Evolutionary conservation across 64 coral and sea anemone genomes (phyloP), one percentile per base, ranked within the genome.

Genomic region (Actinia equina): DNA sequence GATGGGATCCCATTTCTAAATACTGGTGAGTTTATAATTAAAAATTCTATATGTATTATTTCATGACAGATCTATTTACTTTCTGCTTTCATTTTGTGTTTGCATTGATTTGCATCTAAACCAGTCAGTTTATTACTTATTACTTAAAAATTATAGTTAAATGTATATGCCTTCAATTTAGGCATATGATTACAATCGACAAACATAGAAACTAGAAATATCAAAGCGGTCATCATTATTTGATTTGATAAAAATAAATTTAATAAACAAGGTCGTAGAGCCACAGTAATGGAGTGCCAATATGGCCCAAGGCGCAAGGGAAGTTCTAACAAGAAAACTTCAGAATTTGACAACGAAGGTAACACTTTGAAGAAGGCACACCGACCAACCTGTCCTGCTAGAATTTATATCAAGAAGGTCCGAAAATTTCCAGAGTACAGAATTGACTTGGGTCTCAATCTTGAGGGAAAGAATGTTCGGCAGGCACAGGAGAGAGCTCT

Each of bases 211-310:
- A 17, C 6, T 63, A 15, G 18, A 63, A 63, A 37, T 60, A 60
- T 49, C 4, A 6, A 8, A 49, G 4, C 11, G 6, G 11, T 57
- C 11, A 11, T 57, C 10, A 65, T n/a, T 20, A 5, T 65, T 65
- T 23, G 4, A 65, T 65, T 65, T 65, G 20, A 65, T 65, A 65
- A 65, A 18, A 60, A 60, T 19, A 60, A 30, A 74, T 74, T 74
- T 9, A 41, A 74, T 81, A 1, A 30, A 26, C 26, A 23, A 99
- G 97, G 97, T 62, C 97, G 97, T 9, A 81, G 97, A 41, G 97
- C 97, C 43, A 99, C 97, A 86, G 97, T 99, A n/a, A 99, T 99
- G 97, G 97, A 99, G 61, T 99, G 97, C 43, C 97, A 99, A 4
- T 99, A 99, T 89, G 97, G 97, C 23, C 97, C 97, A 55, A 89